Percentiles rank a stretch among this genome's conserved stretches.
These are phyloP conservation scores for Meandrina meandrites DNA, from an alignment of 92 coral and sea anemone species.

Conservation along the genomic window DNA sequence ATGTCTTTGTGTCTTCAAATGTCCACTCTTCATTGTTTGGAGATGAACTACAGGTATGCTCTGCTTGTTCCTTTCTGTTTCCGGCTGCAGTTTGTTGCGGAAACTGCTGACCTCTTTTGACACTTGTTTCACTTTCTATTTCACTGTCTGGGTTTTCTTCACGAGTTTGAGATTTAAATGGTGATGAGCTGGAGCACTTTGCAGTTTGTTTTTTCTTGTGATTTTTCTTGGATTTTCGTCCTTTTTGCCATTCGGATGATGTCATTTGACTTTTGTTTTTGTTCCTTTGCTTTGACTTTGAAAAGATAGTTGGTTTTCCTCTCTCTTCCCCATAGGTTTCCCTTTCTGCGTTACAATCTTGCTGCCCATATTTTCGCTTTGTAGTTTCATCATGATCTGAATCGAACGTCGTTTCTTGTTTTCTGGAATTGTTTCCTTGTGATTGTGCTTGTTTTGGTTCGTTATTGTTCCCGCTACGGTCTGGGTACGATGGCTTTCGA, in stretches of 20 bases:
- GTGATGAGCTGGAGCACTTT: not conserved
- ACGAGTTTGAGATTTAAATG: not conserved
- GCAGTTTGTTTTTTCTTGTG: slow-evolving; percentile 10
- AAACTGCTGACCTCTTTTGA: not conserved
- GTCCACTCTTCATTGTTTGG: not conserved
- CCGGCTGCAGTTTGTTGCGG: not conserved
- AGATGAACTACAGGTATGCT: not conserved
- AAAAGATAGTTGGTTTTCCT: not conserved
- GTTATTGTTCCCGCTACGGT: not conserved
- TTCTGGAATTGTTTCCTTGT: not conserved
- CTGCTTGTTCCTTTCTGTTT: not conserved
- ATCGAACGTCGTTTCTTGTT: not conserved
- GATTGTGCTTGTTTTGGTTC: not conserved
- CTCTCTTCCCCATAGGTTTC: not conserved
- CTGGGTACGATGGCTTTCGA: slow-evolving; percentile 1
- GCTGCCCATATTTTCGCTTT: not conserved
- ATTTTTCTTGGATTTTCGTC: slow-evolving; percentile 29
- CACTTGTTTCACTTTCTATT: slow-evolving; percentile 22
- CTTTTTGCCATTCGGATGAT: slow-evolving; percentile 39
- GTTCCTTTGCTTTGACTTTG: slow-evolving; percentile 21
- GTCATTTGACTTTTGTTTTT: slow-evolving; percentile 33
- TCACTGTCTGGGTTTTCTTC: not conserved
- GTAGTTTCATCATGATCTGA: slow-evolving; percentile 5
- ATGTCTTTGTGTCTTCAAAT: not conserved
- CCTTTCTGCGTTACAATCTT: not conserved